Conservation (phyloP, 2,888 invertebrate genomes). For the Sericinus montela region DNA sequence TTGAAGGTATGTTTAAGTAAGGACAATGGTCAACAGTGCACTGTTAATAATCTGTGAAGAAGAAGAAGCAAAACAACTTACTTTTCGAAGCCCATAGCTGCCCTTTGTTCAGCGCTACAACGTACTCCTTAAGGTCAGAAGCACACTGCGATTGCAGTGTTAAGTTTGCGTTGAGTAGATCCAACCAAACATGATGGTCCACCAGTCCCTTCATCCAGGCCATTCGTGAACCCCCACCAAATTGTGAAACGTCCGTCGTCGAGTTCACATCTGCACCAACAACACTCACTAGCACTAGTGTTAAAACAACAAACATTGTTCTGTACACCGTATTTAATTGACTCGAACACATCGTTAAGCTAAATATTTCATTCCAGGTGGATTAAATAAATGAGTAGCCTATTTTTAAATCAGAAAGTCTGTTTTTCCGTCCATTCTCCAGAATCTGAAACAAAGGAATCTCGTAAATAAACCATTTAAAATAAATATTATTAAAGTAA, state of each 20-base stretch:
- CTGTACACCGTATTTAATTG: slow-evolving; percentile 23
- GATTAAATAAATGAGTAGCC: neutral
- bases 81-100: slow-evolving; percentile 89
- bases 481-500: too few species aligned
- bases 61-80: slow-evolving; percentile 63
- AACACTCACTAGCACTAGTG: slow-evolving; percentile 64
- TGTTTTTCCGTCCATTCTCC: slow-evolving; percentile 9
- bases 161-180: slow-evolving; percentile 66
- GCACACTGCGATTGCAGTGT: slow-evolving; percentile 61
- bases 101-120: slow-evolving; percentile 81
- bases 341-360: slow-evolving; percentile 25
- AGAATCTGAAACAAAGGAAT: slow-evolving; percentile 4
- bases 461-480: too few species aligned
- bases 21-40: too few species aligned
- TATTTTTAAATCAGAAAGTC: neutral
- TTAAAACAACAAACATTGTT: slow-evolving; percentile 49
- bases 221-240: slow-evolving; percentile 59
- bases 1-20: too few species aligned
- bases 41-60: too few species aligned
- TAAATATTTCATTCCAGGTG: slow-evolving; percentile 20
- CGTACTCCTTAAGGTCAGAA: slow-evolving; percentile 77
- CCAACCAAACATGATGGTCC: slow-evolving; percentile 81
- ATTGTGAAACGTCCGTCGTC: slow-evolving; percentile 29
- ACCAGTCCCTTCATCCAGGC: slow-evolving; percentile 83
- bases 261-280: slow-evolving; percentile 60